Base-by-base conservation (phyloP, 1,140 invertebrate genomes). In the Leptinotarsa lineolata region DNA sequence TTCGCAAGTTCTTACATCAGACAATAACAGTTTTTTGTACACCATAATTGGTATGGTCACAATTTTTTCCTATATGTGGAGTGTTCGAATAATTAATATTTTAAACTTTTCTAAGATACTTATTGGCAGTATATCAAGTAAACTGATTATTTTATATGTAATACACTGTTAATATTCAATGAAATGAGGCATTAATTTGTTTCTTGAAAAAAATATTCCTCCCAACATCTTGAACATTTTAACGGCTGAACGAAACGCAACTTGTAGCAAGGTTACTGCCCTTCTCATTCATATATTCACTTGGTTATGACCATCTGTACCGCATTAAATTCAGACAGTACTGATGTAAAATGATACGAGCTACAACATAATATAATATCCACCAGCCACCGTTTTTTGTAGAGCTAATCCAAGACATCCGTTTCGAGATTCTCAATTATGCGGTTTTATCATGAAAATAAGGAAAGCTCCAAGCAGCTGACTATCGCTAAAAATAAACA, bases 401-500 rank as follows among this genome's bases (percentile, higher is more conserved):
- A 54, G n/a, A 54, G n/a, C 16, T 54, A 54, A 54, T 54, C 48
- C 48, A 54, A 54, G 48, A 54, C 48, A 54, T 54, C 48, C 48
- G 48, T 54, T 54, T 18, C 15, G 48, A 54, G 48, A 54, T 54
- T 54, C 48, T 16, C 48, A 18, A 15, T 54, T 54, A 54, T 54
- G 48, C 48, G 48, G 48, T 54, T 54, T 54, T 54, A 54, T 54
- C 48, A 54, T 18, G n/a, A 54, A 54, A 54, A 54, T 54, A 54
- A 16, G n/a, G 48, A 54, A 54, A 54, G 30, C 30, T 39, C 8
- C 30, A 39, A 39, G 48, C 48, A n/a, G 48, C 48, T 54, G 48
- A 54, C 48, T 54, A 54, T 15, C 16, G 48, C 48, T 54, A 54
- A 54, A 54, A 54, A 54, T 54, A 54, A 54, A 54, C 48, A 16